Evolutionary conservation across 2,888 invertebrate species (phyloP).

Genomic region (Ernsta delagoae): DNA sequence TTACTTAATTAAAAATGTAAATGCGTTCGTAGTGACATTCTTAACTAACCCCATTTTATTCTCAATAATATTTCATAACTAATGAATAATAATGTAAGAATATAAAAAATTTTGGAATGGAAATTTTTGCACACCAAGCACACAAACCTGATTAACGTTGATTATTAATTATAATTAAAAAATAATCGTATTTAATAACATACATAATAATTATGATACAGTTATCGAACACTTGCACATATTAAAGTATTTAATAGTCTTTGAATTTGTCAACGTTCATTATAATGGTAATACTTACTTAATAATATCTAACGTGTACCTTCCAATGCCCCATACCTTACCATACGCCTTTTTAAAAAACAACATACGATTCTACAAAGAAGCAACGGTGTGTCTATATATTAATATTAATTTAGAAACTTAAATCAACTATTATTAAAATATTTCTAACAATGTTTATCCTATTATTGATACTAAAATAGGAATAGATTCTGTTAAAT

Average conservation of each 20-base stretch:
- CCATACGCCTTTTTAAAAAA: too few relatives aligned
- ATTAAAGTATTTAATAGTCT: conserved; percentile 18
- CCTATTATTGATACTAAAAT: conserved; percentile 10
- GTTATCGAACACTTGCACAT: conserved; percentile 45
- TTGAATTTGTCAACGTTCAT: conserved; percentile 15
- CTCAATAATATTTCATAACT: conserved; percentile 27
- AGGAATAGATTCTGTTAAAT: conserved; percentile 6
- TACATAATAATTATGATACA: conserved; percentile 24
- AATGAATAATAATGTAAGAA: conserved; percentile 18
- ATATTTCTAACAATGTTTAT: background rate
- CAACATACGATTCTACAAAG: too few relatives aligned
- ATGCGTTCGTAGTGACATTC: conserved; percentile 41
- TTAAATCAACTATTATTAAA: conserved; percentile 15
- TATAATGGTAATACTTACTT: conserved; percentile 17
- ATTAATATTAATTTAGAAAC: conserved; percentile 38
- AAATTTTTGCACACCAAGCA: conserved; percentile 34
- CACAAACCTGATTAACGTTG: conserved; percentile 19
- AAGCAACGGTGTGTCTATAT: conserved; percentile 22
- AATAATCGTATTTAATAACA: conserved; percentile 21
- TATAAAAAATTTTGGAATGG: conserved; percentile 10
- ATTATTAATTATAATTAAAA: conserved; percentile 21
- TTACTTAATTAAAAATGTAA: conserved; percentile 55
- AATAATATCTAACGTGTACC: conserved; percentile 12
- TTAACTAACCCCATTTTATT: conserved; percentile 44
- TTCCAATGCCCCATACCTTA: background rate